Evolutionary conservation across 2,888 invertebrate species (phyloP).

Genomic region (Ceriagrion tenellum): DNA sequence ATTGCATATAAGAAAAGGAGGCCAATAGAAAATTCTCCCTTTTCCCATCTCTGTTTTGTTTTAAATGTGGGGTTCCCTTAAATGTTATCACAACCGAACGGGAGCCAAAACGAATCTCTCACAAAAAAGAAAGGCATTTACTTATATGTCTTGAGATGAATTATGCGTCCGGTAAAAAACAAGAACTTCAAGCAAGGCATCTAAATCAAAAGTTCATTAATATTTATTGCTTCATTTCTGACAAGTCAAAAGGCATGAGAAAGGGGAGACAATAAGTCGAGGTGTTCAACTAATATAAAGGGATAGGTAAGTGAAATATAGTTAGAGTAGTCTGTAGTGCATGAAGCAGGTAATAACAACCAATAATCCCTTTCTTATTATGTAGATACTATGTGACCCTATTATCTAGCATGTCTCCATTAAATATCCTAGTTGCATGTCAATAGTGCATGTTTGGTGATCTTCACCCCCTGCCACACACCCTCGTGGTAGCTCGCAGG

Average conservation of each 20-base stretch:
- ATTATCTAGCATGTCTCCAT: too few relatives aligned
- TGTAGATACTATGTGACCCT: too few relatives aligned
- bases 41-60: background rate
- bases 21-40: background rate
- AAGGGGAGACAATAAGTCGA: background rate
- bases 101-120: background rate
- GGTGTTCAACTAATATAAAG: too few relatives aligned
- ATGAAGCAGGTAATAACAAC: too few relatives aligned
- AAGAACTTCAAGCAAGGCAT: background rate
- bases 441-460: too few relatives aligned
- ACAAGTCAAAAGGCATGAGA: background rate
- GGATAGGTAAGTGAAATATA: too few relatives aligned
- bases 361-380: too few relatives aligned
- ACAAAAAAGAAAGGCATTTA: background rate
- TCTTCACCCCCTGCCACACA: too few relatives aligned
- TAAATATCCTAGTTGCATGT: too few relatives aligned
- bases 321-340: too few relatives aligned
- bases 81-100: background rate
- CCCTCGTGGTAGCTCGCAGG: too few relatives aligned
- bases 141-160: background rate
- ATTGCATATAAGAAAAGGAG: background rate
- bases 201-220: background rate
- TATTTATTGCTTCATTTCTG: background rate
- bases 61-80: background rate
- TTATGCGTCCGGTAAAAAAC: background rate